These are phyloP conservation scores for Sinocyclocheilus anshuiensis DNA, from an alignment of 2,113 vertebrate species.

Conservation along the genomic window DNA sequence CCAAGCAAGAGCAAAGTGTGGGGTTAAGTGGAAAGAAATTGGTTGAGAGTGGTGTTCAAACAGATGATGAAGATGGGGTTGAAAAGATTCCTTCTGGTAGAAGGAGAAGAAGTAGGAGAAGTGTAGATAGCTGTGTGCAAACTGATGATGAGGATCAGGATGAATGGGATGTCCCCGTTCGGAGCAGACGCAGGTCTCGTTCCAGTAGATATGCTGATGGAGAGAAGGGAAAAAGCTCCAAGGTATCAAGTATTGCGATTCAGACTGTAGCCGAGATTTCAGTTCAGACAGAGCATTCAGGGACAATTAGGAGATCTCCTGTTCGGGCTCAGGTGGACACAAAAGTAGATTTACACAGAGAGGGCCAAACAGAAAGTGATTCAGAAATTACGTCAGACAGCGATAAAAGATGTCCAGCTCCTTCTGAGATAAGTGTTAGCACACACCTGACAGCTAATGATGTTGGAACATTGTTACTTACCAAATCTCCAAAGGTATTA, in stretches of 20 bases:
- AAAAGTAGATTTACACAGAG: constrained; percentile 95
- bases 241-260: constrained; percentile 93
- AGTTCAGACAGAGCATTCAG: constrained; percentile 95
- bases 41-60: constrained; percentile 92
- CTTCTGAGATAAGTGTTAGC: constrained; percentile 88
- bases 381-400: constrained; percentile 80
- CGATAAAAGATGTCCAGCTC: constrained; percentile 87
- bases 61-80: constrained; percentile 90
- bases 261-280: constrained; percentile 98
- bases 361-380: constrained; percentile 89
- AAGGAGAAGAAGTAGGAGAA: constrained; percentile 85
- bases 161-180: constrained; percentile 89
- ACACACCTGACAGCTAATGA: constrained; percentile 86
- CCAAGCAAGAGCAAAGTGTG: constrained; percentile 79
- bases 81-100: constrained; percentile 84
- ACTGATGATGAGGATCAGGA: constrained; percentile 98
- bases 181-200: constrained; percentile 84
- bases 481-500: constrained; percentile 90
- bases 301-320: constrained; percentile 86
- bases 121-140: constrained; percentile 90
- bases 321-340: constrained; percentile 86
- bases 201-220: constrained; percentile 82
- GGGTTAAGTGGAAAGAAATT: constrained; percentile 83
- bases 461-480: constrained; percentile 80
- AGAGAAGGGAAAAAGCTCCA: constrained; percentile 84